Base-by-base conservation (phyloP, 2,888 invertebrate species). In the Andrena minutula region DNA sequence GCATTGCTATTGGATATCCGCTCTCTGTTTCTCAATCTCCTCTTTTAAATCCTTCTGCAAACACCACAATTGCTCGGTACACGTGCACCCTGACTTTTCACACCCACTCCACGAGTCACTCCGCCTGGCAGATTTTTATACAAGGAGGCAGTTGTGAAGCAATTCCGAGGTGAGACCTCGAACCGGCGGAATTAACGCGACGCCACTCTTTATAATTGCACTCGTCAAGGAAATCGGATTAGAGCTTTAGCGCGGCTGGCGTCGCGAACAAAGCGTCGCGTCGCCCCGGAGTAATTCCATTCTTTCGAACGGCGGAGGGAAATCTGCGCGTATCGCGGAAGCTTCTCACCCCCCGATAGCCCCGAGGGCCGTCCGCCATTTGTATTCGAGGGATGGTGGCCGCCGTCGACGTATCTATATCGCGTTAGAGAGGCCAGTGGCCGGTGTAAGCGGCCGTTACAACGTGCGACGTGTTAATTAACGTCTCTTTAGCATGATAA, bases 401-500 rank as follows among this genome's bases (percentile, higher is more conserved):
- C 51, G 35, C 10, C 60, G 30, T 64, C 53, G 41, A 58, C 32
- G 28, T 69, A 65, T 77, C 75, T 75, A 72, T 77, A 64, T 47
- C 53, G 79, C 77, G 70, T 79, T 79, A 74, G 79, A 83, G 78
- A 73, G 79, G 65, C 73, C 87, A 75, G 72, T 78, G 82, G 74
- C 73, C 78, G 65, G 75, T 78, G 75, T 87, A 84, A 87, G 79
- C 85, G 82, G 83, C 81, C 87, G 89, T 90, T 91, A 89, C 82
- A 84, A 78, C 79, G 85, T 73, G 74, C 83, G 85, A 88, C 83
- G 75, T 86, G 86, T 90, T 91, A 90, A 91, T 91, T 88, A 91
- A 88, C 86, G 86, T 90, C 90, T 86, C 88, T 90, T 89, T 89
- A 90, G 87, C 88, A 89, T 88, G 88, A 90, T 90, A 91, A 90